A percentile compares a stretch with the other conserved stretches of the same genome.
Evolutionary conservation across 2,888 invertebrate genomes (phyloP).

Genomic region (Eupithecia tripunctaria): DNA sequence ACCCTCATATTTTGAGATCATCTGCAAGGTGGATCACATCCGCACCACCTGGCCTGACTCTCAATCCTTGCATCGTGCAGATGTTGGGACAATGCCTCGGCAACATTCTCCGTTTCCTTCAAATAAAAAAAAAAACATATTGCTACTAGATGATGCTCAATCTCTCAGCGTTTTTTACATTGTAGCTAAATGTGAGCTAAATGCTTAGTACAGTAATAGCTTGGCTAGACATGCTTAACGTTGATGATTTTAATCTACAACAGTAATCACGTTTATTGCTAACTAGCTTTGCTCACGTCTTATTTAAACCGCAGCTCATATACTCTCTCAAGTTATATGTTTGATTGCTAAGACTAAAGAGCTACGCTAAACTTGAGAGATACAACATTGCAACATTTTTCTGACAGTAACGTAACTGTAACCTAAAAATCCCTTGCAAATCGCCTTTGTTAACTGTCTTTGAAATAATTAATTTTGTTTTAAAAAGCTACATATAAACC

Average conservation of each 20-base stretch:
- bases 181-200: conserved; percentile 6
- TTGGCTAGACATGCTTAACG: not conserved
- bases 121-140: not conserved
- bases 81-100: conserved; percentile 1
- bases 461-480: too few species aligned
- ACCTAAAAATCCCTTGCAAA: too few species aligned
- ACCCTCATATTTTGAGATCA: not conserved
- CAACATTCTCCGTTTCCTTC: not conserved
- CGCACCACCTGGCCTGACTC: conserved; percentile 6
- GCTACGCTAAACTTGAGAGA: too few species aligned
- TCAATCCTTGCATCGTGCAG: conserved; percentile 1
- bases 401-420: not conserved
- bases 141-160: not conserved
- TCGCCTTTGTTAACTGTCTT: too few species aligned
- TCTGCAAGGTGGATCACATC: conserved; percentile 3
- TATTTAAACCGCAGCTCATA: not conserved
- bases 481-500: too few species aligned
- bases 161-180: not conserved
- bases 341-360: too few species aligned
- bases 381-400: too few species aligned
- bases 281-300: not conserved
- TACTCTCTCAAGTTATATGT: not conserved
- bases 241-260: conserved; percentile 3
- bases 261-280: not conserved
- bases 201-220: not conserved